Base-by-base conservation (phyloP, 2,888 invertebrate species). In the Microchrysa polita region DNA sequence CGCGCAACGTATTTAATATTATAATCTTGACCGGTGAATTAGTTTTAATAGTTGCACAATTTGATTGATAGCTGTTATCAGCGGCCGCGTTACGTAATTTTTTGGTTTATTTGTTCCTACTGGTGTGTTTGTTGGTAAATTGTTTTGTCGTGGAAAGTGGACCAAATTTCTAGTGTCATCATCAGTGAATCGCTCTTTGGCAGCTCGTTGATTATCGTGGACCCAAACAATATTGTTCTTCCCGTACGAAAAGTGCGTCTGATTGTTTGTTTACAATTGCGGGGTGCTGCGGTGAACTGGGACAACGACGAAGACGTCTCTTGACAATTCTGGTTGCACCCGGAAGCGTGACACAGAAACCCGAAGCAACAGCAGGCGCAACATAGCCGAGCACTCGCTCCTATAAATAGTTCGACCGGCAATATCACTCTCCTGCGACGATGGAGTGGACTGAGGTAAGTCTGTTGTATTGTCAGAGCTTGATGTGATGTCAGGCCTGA, bases 381-480 rank as follows among this genome's bases (percentile, higher is more conserved):
- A 16, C 63, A 42, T 67, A 23, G n/a, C n/a, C 16, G 16, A 61
- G 18, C 1, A 12, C 22, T 44, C 65, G 22, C 22, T 44, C 65
- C 65, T 65, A 48, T 55, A 55, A 69, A 69, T 55, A 69, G 69
- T 57, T 69, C 69, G 40, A 60, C 60, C 72, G 59, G 72, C 72
- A 72, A 72, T 34, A 72, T 72, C 59, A 72, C 44, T 60, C 72
- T 60, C 60, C 71, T 34, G 22, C 20, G 60, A 72, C 72, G 60
- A 72, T 72, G 72, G 72, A 59, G 72, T 72, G 72, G 72, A 72
- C 72, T 60, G 72, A 72, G 72, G 72, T 72, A 72, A 60, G 72
- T 23, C 40, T 48, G 10, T 69, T 55, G 34, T 42, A 7, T 34
- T 34, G 4, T 2, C 2, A 34, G 10, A 14, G 57, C 40, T 69